A percentile compares a stretch with the other conserved stretches of the same genome.
Conservation (phyloP, 2,888 invertebrate species). For the Drosophila leonis region DNA sequence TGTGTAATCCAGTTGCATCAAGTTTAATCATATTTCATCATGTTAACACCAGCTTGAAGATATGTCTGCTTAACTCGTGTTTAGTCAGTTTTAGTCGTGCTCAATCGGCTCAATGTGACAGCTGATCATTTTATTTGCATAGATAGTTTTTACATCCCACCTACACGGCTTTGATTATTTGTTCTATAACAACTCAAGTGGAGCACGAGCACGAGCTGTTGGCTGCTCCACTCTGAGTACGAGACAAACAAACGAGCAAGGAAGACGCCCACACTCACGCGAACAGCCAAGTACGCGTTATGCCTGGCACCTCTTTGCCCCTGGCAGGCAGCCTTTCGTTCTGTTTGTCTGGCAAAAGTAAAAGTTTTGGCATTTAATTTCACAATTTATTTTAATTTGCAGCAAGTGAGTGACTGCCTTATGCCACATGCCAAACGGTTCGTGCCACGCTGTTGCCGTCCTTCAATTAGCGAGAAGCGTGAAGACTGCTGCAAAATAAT, state of each 20-base stretch:
- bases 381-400: slow-evolving; percentile 79
- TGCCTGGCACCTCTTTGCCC: background rate
- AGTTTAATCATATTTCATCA: no score
- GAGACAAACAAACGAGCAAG: slow-evolving; percentile 8
- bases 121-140: background rate
- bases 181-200: background rate
- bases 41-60: no score
- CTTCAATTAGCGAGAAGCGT: slow-evolving; percentile 50
- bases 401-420: slow-evolving; percentile 35
- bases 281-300: background rate
- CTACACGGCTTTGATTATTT: background rate
- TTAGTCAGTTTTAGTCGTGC: no score
- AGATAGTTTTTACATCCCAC: background rate
- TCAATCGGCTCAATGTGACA: no score
- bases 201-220: background rate
- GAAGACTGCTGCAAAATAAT: slow-evolving; percentile 56
- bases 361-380: slow-evolving; percentile 72
- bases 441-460: slow-evolving; percentile 5
- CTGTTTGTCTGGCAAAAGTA: slow-evolving; percentile 60
- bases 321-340: background rate
- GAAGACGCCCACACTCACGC: slow-evolving; percentile 11
- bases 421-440: slow-evolving; percentile 3
- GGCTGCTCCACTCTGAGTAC: background rate
- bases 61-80: no score
- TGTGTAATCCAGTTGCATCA: no score